Conservation (phyloP, 2,113 vertebrate genomes). For the Camelus bactrianus region DNA sequence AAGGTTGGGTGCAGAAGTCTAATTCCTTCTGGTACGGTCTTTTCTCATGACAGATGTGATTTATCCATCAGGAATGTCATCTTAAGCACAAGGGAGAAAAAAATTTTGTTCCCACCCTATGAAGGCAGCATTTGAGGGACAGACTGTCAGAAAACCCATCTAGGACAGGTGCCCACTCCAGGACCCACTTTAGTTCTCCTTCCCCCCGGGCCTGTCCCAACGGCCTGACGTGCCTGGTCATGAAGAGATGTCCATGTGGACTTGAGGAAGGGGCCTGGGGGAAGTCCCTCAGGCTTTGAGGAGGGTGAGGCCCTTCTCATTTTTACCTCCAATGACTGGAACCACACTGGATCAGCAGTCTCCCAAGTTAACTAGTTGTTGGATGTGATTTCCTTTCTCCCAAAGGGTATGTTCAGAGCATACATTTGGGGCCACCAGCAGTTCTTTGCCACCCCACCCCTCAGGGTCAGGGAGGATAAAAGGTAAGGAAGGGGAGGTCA, state of each 20-base stretch:
- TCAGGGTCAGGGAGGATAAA: background rate
- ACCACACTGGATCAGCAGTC: background rate
- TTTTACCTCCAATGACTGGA: background rate
- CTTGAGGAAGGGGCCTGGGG: background rate
- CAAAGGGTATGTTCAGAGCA: background rate
- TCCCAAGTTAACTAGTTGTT: background rate
- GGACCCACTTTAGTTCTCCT: background rate
- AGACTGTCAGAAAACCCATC: background rate
- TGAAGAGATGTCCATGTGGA: background rate
- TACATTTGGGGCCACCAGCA: too few relatives aligned
- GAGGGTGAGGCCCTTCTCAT: background rate
- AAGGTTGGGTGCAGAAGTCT: background rate
- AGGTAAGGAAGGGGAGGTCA: background rate
- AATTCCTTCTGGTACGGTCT: background rate
- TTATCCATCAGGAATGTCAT: background rate
- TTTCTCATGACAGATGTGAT: background rate
- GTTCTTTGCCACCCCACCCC: too few relatives aligned
- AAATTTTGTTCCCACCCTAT: background rate
- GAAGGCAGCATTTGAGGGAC: background rate
- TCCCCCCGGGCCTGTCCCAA: background rate
- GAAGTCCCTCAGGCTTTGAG: background rate
- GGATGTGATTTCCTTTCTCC: background rate
- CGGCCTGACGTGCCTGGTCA: background rate
- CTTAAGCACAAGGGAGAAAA: background rate
- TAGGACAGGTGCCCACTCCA: background rate